phyloP scores from a whole-genome alignment of 1,140 invertebrate species.

The Papilio glaucus region DNA sequence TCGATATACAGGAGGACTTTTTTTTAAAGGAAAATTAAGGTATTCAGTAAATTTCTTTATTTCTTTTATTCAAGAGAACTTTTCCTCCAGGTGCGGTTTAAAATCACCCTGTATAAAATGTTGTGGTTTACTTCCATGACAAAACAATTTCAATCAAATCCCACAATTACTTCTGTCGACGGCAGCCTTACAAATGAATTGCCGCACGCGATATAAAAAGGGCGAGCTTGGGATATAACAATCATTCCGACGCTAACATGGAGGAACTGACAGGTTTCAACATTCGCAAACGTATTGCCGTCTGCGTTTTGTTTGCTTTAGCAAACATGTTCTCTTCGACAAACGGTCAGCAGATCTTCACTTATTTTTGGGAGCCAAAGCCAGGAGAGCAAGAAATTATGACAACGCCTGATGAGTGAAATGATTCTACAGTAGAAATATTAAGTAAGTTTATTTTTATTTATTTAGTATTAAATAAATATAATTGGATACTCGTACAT shows the following conservation, averaged over 20 bases:
- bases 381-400: slow-evolving; percentile 50
- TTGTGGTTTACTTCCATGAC: neutral
- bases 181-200: slow-evolving; percentile 1
- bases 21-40: too few species aligned
- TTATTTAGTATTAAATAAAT: too few species aligned
- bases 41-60: too few species aligned
- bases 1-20: too few species aligned
- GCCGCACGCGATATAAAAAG: slow-evolving; percentile 42
- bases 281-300: slow-evolving; percentile 39
- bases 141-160: slow-evolving; percentile 13
- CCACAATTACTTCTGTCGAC: slow-evolving; percentile 4
- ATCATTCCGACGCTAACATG: slow-evolving; percentile 46
- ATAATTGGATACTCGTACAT: too few species aligned
- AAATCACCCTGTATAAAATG: too few species aligned
- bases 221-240: neutral
- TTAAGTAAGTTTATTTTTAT: slow-evolving; percentile 33
- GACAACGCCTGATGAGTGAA: slow-evolving; percentile 41
- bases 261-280: slow-evolving; percentile 45
- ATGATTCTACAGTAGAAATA: neutral
- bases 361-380: slow-evolving; percentile 48
- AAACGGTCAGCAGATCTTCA: slow-evolving; percentile 53
- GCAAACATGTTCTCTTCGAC: slow-evolving; percentile 46
- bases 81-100: too few species aligned
- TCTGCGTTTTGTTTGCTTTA: slow-evolving; percentile 46
- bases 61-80: too few species aligned